Percentiles rank a stretch among this genome's conserved stretches.
These are phyloP conservation scores for Drosophila funebris DNA, from an alignment of 1,140 invertebrate genomes.

Conservation along the genomic window DNA sequence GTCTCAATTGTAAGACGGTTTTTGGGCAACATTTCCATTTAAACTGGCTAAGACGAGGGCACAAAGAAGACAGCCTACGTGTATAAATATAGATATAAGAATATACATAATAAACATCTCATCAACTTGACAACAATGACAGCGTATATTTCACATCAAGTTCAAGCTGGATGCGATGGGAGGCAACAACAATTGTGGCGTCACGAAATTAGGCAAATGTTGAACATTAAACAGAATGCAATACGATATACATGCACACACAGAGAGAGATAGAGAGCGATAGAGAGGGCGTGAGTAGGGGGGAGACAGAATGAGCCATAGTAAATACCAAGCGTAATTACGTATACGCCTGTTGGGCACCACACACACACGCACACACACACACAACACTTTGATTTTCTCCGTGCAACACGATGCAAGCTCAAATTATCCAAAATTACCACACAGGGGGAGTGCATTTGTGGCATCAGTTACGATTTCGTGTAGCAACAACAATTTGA, in stretches of 20 bases:
- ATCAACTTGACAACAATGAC: constrained; percentile 46
- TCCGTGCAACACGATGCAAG: neutral
- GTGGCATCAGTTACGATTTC: neutral
- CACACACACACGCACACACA: neutral
- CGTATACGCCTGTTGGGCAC: constrained; percentile 15
- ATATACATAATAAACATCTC: constrained; percentile 75
- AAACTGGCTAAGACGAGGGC: constrained; percentile 28
- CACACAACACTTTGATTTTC: neutral
- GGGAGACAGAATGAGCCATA: no score
- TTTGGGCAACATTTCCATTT: constrained; percentile 58
- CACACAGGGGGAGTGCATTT: neutral
- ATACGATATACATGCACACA: neutral
- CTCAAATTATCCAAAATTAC: neutral
- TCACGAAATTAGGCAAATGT: constrained; percentile 60
- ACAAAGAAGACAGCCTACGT: neutral
- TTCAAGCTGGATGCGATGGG: constrained; percentile 1
- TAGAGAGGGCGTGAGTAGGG: neutral
- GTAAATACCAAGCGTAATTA: constrained; percentile 11
- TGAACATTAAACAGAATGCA: constrained; percentile 60
- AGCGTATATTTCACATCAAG: constrained; percentile 25
- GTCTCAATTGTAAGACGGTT: constrained; percentile 54
- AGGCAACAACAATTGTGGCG: neutral
- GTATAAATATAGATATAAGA: neutral
- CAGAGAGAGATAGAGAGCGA: neutral
- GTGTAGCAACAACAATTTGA: neutral